Base-by-base conservation (phyloP, 2,797 vertebrate species). In the Alcedo quadribrachys region DNA sequence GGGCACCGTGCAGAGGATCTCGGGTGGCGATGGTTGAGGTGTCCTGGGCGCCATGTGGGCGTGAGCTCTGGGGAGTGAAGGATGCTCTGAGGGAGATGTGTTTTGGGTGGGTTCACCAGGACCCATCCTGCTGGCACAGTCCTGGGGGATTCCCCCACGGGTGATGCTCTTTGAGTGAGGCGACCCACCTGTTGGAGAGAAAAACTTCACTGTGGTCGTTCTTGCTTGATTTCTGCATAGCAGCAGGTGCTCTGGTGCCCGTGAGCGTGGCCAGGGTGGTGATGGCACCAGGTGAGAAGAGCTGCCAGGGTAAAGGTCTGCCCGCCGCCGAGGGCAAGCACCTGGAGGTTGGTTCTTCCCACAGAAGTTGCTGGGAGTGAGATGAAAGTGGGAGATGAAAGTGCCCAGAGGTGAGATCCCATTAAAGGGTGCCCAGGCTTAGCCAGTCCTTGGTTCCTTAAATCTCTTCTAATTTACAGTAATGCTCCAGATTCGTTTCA, bases 351-450 rank as follows among this genome's bases (percentile, higher is more conserved):
- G 77, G 46, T 57, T 90, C 81, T 91, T 94, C 87, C 89, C 83
- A 67, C 53, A 95, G 89, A 87, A 93, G 81, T 90, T 76, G 35
- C 93, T 87, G 90, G 85, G 91, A 96, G 80, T 2, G 3, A 96
- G 95, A 96, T 97, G 93, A 96, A 96, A 96, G 95, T 90, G 69
- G 90, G 89, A 96, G 95, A 96, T 96, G 95, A 97, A 97, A 97
- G 93, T 83, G 92, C 94, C 92, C 78, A 70, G 94, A 96, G 93
- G 95, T 96, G 93, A 92, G 95, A 97, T 94, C 87, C 95, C 94
- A 96, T 96, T 97, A 94, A 96, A 96, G 92, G 0, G 89, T 91
- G 80, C 90, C 87, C 77, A 28, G 94, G 91, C 91, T 96, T 96
- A 96, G 93, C 90, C 46, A 5, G 85, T 86, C 93, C 94, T 73